Evolutionary conservation across 2,797 vertebrate genomes (phyloP).

Genomic region (Enteromius trimaculatus): DNA sequence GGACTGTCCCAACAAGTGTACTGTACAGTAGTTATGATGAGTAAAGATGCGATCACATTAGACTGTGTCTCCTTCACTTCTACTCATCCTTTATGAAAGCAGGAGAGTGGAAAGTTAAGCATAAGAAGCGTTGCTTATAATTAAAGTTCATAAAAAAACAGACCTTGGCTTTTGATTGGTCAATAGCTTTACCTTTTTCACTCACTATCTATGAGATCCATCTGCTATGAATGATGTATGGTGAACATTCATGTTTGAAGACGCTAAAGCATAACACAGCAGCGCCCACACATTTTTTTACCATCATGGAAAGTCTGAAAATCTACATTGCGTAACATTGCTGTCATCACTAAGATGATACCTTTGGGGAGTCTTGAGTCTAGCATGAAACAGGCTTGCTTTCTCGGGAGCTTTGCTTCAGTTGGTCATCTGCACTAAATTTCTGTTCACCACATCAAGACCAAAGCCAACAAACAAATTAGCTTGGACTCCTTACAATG

Average conservation of each 20-base stretch:
- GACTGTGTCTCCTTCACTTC: background rate
- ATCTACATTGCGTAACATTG: background rate
- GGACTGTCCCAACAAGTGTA: slow-evolving; percentile 1
- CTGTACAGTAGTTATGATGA: background rate
- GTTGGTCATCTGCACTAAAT: slow-evolving; percentile 17
- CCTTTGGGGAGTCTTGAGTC: background rate
- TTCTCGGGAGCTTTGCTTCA: background rate
- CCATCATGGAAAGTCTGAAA: slow-evolving; percentile 9
- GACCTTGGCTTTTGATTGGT: background rate
- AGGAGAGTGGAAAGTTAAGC: background rate
- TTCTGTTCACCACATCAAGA: slow-evolving; percentile 70
- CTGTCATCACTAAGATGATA: slow-evolving; percentile 6
- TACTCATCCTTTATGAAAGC: background rate
- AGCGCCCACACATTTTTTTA: background rate
- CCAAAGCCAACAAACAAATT: slow-evolving; percentile 74
- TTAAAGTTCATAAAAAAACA: background rate
- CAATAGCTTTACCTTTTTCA: background rate
- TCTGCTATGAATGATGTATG: slow-evolving; percentile 6
- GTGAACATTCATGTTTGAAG: background rate
- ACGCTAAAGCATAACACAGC: slow-evolving; percentile 1
- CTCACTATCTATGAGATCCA: background rate
- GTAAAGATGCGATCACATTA: background rate
- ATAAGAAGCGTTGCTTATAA: background rate
- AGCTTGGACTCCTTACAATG: slow-evolving; percentile 2
- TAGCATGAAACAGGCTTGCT: slow-evolving; percentile 1